Evolutionary conservation across 2,888 invertebrate genomes (phyloP).

Genomic region (Agrotis ipsilon): DNA sequence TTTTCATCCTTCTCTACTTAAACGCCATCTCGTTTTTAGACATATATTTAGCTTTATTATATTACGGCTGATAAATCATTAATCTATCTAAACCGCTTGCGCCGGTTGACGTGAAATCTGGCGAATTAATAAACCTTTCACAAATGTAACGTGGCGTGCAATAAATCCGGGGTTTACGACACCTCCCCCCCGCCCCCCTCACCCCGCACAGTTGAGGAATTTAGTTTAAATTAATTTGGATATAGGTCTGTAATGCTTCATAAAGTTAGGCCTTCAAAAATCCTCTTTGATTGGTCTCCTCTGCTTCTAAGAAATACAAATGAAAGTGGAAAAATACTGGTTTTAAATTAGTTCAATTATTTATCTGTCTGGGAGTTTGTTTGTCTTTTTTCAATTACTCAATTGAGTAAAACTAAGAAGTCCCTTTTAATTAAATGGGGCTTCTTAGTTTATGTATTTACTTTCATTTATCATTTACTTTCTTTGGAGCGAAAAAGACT

Average conservation of each 20-base stretch:
- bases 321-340: conserved; percentile 11
- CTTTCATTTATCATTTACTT: no score
- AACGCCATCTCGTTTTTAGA: no score
- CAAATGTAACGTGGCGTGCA: conserved; percentile 56
- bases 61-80: conserved; percentile 29
- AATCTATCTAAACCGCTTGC: conserved; percentile 30
- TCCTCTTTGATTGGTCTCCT: conserved; percentile 26
- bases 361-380: neutral
- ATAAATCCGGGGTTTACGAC: conserved; percentile 60
- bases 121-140: conserved; percentile 57
- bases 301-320: conserved; percentile 19
- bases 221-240: conserved; percentile 64
- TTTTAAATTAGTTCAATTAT: neutral
- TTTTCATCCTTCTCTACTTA: no score
- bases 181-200: neutral
- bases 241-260: conserved; percentile 37
- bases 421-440: no score
- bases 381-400: neutral
- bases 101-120: conserved; percentile 48
- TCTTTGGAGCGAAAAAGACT: no score
- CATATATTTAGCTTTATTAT: no score
- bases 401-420: neutral
- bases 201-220: conserved; percentile 33
- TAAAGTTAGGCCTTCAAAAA: conserved; percentile 28
- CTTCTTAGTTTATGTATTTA: no score